Conservation (phyloP, 2,888 invertebrate species). For the Minunthozetes semirufus region DNA sequence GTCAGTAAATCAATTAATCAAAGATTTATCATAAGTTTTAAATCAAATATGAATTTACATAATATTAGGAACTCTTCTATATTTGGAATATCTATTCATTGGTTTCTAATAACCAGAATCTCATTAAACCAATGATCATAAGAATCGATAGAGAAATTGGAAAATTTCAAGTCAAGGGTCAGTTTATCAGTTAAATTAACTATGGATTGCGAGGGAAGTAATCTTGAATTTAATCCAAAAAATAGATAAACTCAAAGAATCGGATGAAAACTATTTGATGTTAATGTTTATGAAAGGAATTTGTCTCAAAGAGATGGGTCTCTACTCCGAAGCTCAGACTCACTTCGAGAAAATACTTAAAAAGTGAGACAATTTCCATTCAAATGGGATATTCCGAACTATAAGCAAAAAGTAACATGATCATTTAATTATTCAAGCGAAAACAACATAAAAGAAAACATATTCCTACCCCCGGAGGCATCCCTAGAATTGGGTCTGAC, state of each 20-base stretch:
- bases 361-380: slow-evolving; percentile 2
- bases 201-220: too few relatives aligned
- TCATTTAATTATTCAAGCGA: slow-evolving; percentile 48
- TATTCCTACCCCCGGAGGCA: slow-evolving; percentile 74
- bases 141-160: slow-evolving; percentile 45
- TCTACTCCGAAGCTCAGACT: slow-evolving; percentile 58
- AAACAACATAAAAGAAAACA: slow-evolving; percentile 69
- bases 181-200: too few relatives aligned
- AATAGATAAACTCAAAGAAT: not conserved
- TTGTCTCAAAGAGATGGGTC: slow-evolving; percentile 68
- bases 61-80: slow-evolving; percentile 69
- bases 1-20: slow-evolving; percentile 47
- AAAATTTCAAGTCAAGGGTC: not conserved
- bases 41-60: too few relatives aligned
- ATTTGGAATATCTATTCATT: slow-evolving; percentile 87
- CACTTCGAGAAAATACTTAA: slow-evolving; percentile 22
- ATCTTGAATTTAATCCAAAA: not conserved
- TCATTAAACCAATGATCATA: slow-evolving; percentile 47
- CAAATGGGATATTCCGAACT: too few relatives aligned
- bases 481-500: slow-evolving; percentile 76
- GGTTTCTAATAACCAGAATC: slow-evolving; percentile 63
- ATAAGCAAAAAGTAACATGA: too few relatives aligned
- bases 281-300: slow-evolving; percentile 71
- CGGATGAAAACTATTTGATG: slow-evolving; percentile 26
- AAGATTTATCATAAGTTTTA: too few relatives aligned